phyloP scores from a whole-genome alignment of 1,140 invertebrate genomes.

The Drosophila asahinai region DNA sequence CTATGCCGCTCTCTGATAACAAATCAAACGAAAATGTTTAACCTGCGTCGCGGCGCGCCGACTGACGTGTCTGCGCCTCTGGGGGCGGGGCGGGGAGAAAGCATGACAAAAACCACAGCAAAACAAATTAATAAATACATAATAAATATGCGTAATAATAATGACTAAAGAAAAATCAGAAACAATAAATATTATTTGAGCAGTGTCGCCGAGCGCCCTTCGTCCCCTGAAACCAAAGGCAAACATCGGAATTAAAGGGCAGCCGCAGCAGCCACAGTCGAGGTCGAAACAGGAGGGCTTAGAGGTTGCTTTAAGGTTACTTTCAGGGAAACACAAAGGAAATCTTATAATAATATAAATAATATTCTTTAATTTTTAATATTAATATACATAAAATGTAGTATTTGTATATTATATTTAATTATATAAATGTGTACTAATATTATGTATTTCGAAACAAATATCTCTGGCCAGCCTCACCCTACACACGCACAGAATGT shows the following conservation, averaged over 20 bases:
- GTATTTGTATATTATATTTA: too few species aligned
- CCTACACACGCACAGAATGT: too few species aligned
- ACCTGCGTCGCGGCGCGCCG: conserved; percentile 13
- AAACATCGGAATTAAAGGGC: conserved; percentile 34
- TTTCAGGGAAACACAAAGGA: too few species aligned
- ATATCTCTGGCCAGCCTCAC: too few species aligned
- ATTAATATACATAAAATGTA: too few species aligned
- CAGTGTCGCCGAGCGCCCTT: conserved; percentile 34
- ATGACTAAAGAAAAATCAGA: conserved; percentile 82
- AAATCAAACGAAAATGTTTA: conserved; percentile 74
- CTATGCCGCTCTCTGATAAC: conserved; percentile 54
- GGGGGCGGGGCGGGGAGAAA: neutral
- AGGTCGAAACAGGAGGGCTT: too few species aligned
- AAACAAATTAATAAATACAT: conserved; percentile 83
- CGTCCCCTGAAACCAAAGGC: conserved; percentile 17
- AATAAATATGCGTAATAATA: conserved; percentile 81
- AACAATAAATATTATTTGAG: conserved; percentile 82
- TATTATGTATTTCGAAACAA: too few species aligned
- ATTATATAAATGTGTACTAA: too few species aligned
- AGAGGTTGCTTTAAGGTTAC: too few species aligned
- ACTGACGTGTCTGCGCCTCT: conserved; percentile 21
- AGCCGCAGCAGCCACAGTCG: conserved; percentile 3
- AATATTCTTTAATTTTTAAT: too few species aligned
- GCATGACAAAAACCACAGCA: conserved; percentile 59
- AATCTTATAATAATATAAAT: too few species aligned